Evolutionary conservation across 2,888 invertebrate species (phyloP), one percentile per base, ranked within the genome.

Genomic region (Sympetrum striolatum): DNA sequence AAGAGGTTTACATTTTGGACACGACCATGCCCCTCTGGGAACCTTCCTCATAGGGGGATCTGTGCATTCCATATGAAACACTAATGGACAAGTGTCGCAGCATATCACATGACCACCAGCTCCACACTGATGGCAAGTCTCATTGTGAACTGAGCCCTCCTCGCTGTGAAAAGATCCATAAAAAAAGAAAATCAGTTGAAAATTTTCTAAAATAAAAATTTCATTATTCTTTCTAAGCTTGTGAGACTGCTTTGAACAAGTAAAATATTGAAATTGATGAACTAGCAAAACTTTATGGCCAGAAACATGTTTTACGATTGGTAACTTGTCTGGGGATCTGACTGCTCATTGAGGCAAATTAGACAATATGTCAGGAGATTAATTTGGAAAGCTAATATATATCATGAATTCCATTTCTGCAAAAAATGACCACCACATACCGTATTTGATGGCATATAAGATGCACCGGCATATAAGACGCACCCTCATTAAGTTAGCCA

Each of bases 11-110:
- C 97, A 97, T 73, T 94, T 93, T 18, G 93, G 93, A 93, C 97
- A 97, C 5, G 94, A 93, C 95, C 96, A 97, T 90, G 94, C 95
- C 5, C 95, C 95, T 73, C 96, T 94, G 0, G 96, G 96, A 25
- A 95, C 93, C 91, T 96, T 94, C 92, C 95, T 94, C 58, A 96
- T 93, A 0, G 96, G 95, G 15, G 96, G 95, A 80, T 96, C 95
- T 80, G 95, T 94, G 93, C 98, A 98, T 93, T 97, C 96, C 90
- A 96, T 94, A 94, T 98, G 98, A 94, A 95, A 97, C 91, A 95
- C 94, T 90, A 94, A 94, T 4, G 94, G 93, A 94, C 97, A 97
- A 31, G 94, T 93, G 90, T 95, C 95, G 93, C 97, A 97, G 39
- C 94, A 94, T 15, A 96, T 95, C 86, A 97, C 94, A 90, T 95